These are phyloP conservation scores for Microcebus jonahi DNA, from an alignment of 2,113 vertebrate species.

Conservation along the genomic window DNA sequence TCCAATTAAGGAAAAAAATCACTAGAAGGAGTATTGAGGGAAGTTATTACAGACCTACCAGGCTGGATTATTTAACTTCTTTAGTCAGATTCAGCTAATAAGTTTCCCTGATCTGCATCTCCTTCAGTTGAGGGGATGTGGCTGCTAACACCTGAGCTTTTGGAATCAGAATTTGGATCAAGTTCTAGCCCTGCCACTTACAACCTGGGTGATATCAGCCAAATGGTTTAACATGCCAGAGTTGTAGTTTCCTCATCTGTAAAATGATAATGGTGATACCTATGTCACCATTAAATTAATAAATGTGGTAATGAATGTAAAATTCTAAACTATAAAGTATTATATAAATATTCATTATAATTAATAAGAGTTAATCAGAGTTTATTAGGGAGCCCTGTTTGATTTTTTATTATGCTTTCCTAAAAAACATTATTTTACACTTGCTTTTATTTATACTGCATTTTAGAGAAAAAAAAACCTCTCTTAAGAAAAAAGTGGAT, in stretches of 20 bases:
- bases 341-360: neutral
- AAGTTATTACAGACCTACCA: neutral
- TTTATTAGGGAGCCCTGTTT: neutral
- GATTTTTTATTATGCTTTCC: slow-evolving; percentile 20
- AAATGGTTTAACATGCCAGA: neutral
- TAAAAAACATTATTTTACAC: neutral
- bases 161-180: slow-evolving; percentile 19
- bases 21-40: neutral
- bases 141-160: neutral
- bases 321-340: slow-evolving; percentile 43
- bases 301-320: neutral
- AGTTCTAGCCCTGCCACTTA: neutral
- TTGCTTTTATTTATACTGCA: neutral
- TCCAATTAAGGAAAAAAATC: neutral
- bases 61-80: neutral
- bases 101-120: neutral
- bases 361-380: neutral
- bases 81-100: neutral
- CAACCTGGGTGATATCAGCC: neutral
- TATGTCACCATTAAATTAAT: neutral
- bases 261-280: neutral
- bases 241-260: slow-evolving; percentile 24
- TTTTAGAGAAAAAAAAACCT: neutral
- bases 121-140: neutral
- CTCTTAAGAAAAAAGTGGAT: neutral